A percentile compares a stretch with the other conserved stretches of the same genome.
Evolutionary conservation across 2,113 vertebrate species (phyloP).

Genomic region (Xiphophorus couchianus): DNA sequence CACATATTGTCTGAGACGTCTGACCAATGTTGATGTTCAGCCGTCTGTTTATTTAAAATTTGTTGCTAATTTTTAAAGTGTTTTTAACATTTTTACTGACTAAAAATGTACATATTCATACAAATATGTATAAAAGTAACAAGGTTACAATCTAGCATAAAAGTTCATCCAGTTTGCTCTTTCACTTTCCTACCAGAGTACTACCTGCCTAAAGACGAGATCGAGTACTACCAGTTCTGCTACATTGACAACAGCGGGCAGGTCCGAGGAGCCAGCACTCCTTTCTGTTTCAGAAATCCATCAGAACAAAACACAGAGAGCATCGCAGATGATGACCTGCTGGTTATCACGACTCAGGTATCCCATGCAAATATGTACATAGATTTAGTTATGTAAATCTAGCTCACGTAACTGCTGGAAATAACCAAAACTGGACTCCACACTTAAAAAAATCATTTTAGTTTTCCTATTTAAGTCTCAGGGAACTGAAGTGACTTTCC

Average conservation of each 20-base stretch:
- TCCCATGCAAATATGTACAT: not conserved
- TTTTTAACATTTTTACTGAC: too few relatives aligned
- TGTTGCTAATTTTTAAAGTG: too few relatives aligned
- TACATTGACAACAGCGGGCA: slow-evolving; percentile 74
- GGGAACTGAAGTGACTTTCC: not conserved
- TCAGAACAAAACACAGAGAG: slow-evolving; percentile 49
- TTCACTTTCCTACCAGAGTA: slow-evolving; percentile 63
- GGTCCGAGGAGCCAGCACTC: slow-evolving; percentile 81
- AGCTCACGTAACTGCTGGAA: not conserved
- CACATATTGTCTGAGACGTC: too few relatives aligned
- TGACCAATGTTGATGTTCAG: too few relatives aligned
- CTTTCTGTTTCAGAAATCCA: slow-evolving; percentile 75
- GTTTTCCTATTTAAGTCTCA: not conserved
- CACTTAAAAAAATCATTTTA: not conserved
- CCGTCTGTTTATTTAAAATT: too few relatives aligned
- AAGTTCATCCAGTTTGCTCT: not conserved
- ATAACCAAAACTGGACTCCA: not conserved
- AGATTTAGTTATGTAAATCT: too few relatives aligned
- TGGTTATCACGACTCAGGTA: slow-evolving; percentile 83
- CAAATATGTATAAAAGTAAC: not conserved
- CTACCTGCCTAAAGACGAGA: slow-evolving; percentile 80
- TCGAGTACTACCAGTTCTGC: slow-evolving; percentile 85
- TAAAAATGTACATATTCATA: not conserved
- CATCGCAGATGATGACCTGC: slow-evolving; percentile 68
- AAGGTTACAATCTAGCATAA: fast-evolving